phyloP scores from a whole-genome alignment of 92 coral and sea anemone species.

The Micromussa lordhowensis region DNA sequence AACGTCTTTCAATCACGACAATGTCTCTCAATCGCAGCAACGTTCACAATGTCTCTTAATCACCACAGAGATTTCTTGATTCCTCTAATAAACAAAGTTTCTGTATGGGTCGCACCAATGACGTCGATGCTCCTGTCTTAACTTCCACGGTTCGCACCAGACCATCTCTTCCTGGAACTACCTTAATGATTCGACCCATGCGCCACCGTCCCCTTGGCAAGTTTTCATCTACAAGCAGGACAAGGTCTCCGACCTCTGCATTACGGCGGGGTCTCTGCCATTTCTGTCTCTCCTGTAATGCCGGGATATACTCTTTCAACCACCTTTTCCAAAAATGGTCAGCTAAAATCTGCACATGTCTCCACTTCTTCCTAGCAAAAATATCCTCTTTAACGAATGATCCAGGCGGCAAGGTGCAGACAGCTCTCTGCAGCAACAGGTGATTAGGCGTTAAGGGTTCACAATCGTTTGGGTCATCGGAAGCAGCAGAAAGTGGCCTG shows the following conservation, averaged over 20 bases:
- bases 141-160: conserved; percentile 54
- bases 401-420: conserved; percentile 56
- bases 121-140: conserved; percentile 31
- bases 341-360: conserved; percentile 59
- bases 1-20: too few relatives aligned
- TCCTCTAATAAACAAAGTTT: conserved; percentile 14
- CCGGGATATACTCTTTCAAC: conserved; percentile 70
- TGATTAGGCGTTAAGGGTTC: conserved; percentile 70
- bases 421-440: conserved; percentile 53
- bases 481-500: conserved; percentile 59
- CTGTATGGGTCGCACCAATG: conserved; percentile 21
- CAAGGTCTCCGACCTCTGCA: conserved; percentile 57
- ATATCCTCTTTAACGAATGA: conserved; percentile 55
- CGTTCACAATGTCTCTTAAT: not conserved
- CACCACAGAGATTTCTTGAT: conserved; percentile 3
- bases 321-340: conserved; percentile 68
- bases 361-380: conserved; percentile 60
- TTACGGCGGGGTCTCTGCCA: conserved; percentile 46
- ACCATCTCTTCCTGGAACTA: conserved; percentile 44
- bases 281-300: conserved; percentile 67
- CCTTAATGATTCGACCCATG: conserved; percentile 31
- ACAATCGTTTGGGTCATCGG: conserved; percentile 60
- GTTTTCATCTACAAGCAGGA: conserved; percentile 41
- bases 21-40: too few relatives aligned
- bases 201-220: conserved; percentile 50